These are phyloP conservation scores for Carassius carassius DNA, from an alignment of 2,113 vertebrate species.

Conservation along the genomic window DNA sequence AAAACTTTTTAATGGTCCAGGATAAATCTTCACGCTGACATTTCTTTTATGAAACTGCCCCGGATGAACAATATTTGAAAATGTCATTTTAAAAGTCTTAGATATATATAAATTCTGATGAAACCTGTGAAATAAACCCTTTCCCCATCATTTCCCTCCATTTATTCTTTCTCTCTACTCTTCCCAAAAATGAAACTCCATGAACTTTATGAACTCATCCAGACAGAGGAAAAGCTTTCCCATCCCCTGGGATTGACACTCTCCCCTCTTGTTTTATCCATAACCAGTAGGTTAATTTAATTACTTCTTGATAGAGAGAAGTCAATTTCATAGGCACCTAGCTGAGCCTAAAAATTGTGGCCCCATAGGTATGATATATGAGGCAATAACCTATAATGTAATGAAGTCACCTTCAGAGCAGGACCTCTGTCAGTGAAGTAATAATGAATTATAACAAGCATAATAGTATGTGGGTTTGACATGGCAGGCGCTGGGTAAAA, in stretches of 20 bases:
- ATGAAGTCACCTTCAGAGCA: constrained; percentile 85
- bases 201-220: constrained; percentile 10
- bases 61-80: not conserved
- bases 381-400: constrained; percentile 82
- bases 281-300: constrained; percentile 80
- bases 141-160: not conserved
- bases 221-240: not conserved
- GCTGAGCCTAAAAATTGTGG: constrained; percentile 65
- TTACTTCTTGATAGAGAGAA: constrained; percentile 81
- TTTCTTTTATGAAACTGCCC: not conserved
- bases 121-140: constrained; percentile 8
- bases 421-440: constrained; percentile 76
- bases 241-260: constrained; percentile 49
- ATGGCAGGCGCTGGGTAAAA: constrained; percentile 62
- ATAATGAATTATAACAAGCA: constrained; percentile 75
- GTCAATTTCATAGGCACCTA: constrained; percentile 78
- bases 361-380: constrained; percentile 78
- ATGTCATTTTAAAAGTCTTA: not conserved
- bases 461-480: constrained; percentile 77
- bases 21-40: not conserved
- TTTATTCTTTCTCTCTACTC: not conserved
- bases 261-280: constrained; percentile 70
- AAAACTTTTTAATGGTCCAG: not conserved
- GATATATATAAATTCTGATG: not conserved
- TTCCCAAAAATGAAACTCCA: not conserved